Evolutionary conservation across 2,888 invertebrate species (phyloP).

Genomic region (Onthophagus sagittarius): DNA sequence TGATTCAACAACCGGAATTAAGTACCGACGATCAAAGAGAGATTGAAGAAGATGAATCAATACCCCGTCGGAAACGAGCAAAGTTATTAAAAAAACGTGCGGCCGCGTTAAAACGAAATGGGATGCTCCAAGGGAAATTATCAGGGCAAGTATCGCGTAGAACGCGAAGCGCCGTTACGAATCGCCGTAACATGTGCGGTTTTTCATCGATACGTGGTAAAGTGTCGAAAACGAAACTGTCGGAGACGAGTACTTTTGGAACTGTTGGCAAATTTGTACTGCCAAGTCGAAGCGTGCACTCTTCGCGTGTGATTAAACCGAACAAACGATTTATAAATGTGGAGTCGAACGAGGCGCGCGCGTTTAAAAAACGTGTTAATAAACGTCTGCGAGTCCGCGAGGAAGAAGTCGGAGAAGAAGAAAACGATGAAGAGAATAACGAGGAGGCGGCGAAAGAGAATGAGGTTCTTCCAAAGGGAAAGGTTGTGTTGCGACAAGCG

Average conservation of each 20-base stretch:
- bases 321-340: slow-evolving; percentile 79
- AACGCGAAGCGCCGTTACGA: slow-evolving; percentile 28
- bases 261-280: slow-evolving; percentile 65
- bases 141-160: slow-evolving; percentile 22
- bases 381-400: slow-evolving; percentile 32
- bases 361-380: slow-evolving; percentile 42
- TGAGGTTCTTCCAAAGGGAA: slow-evolving; percentile 49
- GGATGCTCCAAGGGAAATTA: slow-evolving; percentile 20
- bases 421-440: slow-evolving; percentile 49
- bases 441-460: slow-evolving; percentile 47
- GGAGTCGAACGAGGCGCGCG: slow-evolving; percentile 43
- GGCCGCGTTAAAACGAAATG: slow-evolving; percentile 19
- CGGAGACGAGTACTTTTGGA: slow-evolving; percentile 36
- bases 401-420: slow-evolving; percentile 35
- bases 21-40: neutral
- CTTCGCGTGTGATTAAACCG: slow-evolving; percentile 83
- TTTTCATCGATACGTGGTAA: slow-evolving; percentile 26
- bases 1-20: neutral
- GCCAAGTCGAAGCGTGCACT: slow-evolving; percentile 78
- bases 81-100: slow-evolving; percentile 21
- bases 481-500: slow-evolving; percentile 67
- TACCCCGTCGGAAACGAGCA: slow-evolving; percentile 16
- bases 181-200: slow-evolving; percentile 28
- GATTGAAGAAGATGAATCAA: neutral
- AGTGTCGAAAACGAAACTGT: slow-evolving; percentile 25